Evolutionary conservation across 2,888 invertebrate species (phyloP).

Genomic region (Phyto melanocephala): DNA sequence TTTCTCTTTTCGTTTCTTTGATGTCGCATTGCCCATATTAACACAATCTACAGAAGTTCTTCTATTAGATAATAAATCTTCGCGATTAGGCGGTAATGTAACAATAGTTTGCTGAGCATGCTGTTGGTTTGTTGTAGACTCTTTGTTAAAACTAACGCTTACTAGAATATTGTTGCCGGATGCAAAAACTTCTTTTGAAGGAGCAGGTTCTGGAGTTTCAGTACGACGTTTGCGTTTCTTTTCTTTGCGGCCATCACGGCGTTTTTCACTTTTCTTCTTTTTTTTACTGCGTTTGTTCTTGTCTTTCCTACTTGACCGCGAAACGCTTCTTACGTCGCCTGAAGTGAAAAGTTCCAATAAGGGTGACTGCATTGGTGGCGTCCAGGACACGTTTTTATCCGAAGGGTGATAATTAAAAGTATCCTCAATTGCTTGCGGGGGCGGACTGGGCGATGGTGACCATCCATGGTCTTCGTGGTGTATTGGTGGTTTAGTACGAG

Average conservation of each 20-base stretch:
- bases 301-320: slow-evolving; percentile 76
- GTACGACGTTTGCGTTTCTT: slow-evolving; percentile 77
- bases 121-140: slow-evolving; percentile 68
- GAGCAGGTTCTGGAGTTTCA: slow-evolving; percentile 80
- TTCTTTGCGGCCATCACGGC: slow-evolving; percentile 73
- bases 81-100: slow-evolving; percentile 76
- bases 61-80: slow-evolving; percentile 73
- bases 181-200: slow-evolving; percentile 94
- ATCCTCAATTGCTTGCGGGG: slow-evolving; percentile 69
- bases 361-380: slow-evolving; percentile 81
- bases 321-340: slow-evolving; percentile 63
- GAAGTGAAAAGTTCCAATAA: slow-evolving; percentile 53
- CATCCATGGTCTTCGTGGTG: slow-evolving; percentile 76
- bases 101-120: slow-evolving; percentile 78
- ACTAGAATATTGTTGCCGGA: slow-evolving; percentile 96
- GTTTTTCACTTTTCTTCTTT: slow-evolving; percentile 78
- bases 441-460: slow-evolving; percentile 82
- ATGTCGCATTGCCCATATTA: slow-evolving; percentile 48
- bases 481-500: slow-evolving; percentile 65
- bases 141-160: slow-evolving; percentile 93
- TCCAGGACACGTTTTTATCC: slow-evolving; percentile 81
- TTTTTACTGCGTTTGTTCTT: slow-evolving; percentile 75
- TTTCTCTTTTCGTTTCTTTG: slow-evolving; percentile 72
- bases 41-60: slow-evolving; percentile 71
- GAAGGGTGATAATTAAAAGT: slow-evolving; percentile 66